Percentiles rank a stretch among this genome's conserved stretches.
phyloP scores from a whole-genome alignment of 2,888 invertebrate genomes.

The Acrocyrtus sp. region DNA sequence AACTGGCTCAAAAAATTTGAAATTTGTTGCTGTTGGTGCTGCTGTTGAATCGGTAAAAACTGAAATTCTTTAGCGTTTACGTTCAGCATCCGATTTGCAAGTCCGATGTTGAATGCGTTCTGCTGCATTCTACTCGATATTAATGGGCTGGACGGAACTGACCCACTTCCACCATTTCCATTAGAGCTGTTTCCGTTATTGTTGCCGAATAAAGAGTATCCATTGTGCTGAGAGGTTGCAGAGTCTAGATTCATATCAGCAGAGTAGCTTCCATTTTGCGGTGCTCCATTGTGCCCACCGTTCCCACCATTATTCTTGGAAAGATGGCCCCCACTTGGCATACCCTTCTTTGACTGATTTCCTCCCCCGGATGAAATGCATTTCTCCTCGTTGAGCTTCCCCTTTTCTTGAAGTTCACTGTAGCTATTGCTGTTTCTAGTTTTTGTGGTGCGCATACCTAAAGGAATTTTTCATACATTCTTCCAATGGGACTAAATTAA shows the following conservation, averaged over 20 bases:
- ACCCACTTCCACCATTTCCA: conserved; percentile 3
- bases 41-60: conserved; percentile 58
- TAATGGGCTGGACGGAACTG: conserved; percentile 42
- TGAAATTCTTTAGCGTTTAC: conserved; percentile 88
- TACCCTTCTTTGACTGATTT: conserved; percentile 1
- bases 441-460: conserved; percentile 42
- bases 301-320: not conserved
- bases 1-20: conserved; percentile 50
- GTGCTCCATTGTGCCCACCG: not conserved
- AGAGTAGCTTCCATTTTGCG: conserved; percentile 17
- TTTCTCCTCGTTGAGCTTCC: conserved; percentile 12
- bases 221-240: conserved; percentile 1
- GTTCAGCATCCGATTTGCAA: conserved; percentile 69
- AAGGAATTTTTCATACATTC: not conserved
- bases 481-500: not conserved
- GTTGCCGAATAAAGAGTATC: conserved; percentile 33
- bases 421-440: conserved; percentile 30
- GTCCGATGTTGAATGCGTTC: conserved; percentile 21
- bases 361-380: not conserved
- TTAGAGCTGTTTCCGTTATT: not conserved
- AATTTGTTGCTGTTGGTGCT: conserved; percentile 42
- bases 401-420: conserved; percentile 14
- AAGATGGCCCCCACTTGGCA: not conserved
- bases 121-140: conserved; percentile 30
- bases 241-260: conserved; percentile 8